These are phyloP conservation scores for Neelides sp. DNA, from an alignment of 1,140 invertebrate genomes.

Conservation along the genomic window DNA sequence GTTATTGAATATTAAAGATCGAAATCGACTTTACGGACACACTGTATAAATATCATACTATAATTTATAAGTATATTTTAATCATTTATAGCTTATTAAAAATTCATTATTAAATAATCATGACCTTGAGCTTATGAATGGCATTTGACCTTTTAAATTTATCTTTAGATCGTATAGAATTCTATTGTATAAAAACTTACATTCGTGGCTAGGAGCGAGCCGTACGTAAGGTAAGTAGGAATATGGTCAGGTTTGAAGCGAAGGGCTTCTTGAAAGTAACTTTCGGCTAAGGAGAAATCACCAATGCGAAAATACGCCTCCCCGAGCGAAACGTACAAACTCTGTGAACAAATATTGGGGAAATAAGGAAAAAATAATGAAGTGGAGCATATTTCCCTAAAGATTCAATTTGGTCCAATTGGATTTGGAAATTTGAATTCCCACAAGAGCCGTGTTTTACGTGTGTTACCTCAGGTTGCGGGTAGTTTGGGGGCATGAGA, in stretches of 20 bases:
- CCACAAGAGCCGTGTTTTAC: not conserved
- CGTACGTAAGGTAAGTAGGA: constrained; percentile 78
- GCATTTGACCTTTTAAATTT: too few species aligned
- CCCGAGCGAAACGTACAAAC: constrained; percentile 70
- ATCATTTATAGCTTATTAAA: too few species aligned
- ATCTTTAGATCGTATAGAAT: too few species aligned
- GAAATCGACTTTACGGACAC: too few species aligned
- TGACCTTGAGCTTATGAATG: too few species aligned
- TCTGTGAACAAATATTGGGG: constrained; percentile 40
- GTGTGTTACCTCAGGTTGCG: constrained; percentile 54
- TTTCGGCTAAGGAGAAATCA: constrained; percentile 64
- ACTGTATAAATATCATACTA: too few species aligned
- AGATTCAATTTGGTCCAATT: too few species aligned
- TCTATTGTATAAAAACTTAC: too few species aligned
- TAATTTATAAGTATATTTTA: too few species aligned
- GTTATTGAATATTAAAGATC: too few species aligned
- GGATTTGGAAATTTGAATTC: not conserved
- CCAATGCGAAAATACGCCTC: constrained; percentile 70
- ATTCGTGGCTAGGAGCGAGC: constrained; percentile 75
- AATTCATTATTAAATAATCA: too few species aligned
- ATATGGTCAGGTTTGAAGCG: constrained; percentile 70
- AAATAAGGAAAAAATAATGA: not conserved
- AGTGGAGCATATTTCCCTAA: too few species aligned
- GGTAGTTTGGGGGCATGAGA: constrained; percentile 62
- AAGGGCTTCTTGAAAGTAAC: constrained; percentile 67